Percentiles rank a stretch among this genome's conserved stretches.
These are phyloP conservation scores for Scomber colias DNA, from an alignment of 2,113 vertebrate genomes.

Conservation along the genomic window DNA sequence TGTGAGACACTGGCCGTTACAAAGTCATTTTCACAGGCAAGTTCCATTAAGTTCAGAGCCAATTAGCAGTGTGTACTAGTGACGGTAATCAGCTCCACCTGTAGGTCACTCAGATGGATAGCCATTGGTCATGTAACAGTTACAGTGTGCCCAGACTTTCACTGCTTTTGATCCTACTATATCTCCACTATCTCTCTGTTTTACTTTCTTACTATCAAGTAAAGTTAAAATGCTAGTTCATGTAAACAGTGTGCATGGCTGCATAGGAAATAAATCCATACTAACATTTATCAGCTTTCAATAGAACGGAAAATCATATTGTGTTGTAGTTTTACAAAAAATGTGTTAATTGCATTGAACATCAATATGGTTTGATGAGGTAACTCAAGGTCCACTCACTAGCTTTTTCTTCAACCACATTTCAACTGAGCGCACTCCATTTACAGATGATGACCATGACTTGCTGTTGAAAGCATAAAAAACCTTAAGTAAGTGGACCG, in stretches of 20 bases:
- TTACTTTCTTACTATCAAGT: neutral
- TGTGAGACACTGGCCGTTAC: conserved; percentile 4
- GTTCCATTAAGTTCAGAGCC: conserved; percentile 19
- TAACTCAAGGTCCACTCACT: too few relatives aligned
- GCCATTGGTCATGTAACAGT: neutral
- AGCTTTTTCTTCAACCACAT: too few relatives aligned
- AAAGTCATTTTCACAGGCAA: conserved; percentile 19
- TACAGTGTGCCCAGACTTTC: neutral
- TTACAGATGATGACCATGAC: too few relatives aligned
- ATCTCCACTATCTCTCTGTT: neutral
- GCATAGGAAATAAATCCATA: neutral
- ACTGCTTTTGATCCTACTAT: neutral
- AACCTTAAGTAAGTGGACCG: too few relatives aligned
- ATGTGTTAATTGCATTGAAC: too few relatives aligned
- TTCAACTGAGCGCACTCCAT: too few relatives aligned
- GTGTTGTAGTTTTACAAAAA: too few relatives aligned
- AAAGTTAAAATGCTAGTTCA: too few relatives aligned
- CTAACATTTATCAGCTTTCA: neutral
- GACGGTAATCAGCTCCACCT: conserved; percentile 4
- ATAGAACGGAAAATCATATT: too few relatives aligned
- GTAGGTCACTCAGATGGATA: neutral
- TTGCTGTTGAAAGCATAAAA: too few relatives aligned
- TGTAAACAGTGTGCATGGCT: neutral
- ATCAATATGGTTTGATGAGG: too few relatives aligned
- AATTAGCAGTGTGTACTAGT: conserved; percentile 43